A percentile compares a stretch with the other conserved stretches of the same genome.
Evolutionary conservation across 1,140 invertebrate genomes (phyloP).

Genomic region (Zaprionus taronus): DNA sequence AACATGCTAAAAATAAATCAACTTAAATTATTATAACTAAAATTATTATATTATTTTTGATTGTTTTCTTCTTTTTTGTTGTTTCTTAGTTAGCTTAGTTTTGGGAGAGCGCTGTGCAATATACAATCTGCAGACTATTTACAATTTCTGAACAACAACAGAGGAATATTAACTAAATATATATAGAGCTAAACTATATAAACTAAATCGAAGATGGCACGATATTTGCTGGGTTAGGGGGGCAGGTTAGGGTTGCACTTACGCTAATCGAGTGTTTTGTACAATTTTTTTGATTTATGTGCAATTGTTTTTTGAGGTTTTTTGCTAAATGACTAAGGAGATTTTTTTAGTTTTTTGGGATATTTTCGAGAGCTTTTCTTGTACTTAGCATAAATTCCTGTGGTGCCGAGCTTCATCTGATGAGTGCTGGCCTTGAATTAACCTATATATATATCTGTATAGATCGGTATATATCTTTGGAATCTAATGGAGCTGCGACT

Average conservation of each 20-base stretch:
- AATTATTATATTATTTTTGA: slow-evolving; percentile 37
- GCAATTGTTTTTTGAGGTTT: slow-evolving; percentile 50
- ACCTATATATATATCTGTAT: slow-evolving; percentile 3
- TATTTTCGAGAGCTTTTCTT: slow-evolving; percentile 42
- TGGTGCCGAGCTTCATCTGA: slow-evolving; percentile 67
- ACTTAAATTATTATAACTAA: slow-evolving; percentile 49
- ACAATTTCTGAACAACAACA: slow-evolving; percentile 60
- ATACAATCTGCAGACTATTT: slow-evolving; percentile 71
- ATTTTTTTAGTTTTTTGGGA: slow-evolving; percentile 18
- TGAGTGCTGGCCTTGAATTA: slow-evolving; percentile 41
- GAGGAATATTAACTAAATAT: slow-evolving; percentile 6
- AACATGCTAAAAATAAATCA: slow-evolving; percentile 43
- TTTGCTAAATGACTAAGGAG: slow-evolving; percentile 23
- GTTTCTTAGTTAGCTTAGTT: slow-evolving; percentile 15
- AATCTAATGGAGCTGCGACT: slow-evolving; percentile 19
- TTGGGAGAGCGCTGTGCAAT: slow-evolving; percentile 63
- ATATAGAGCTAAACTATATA: slow-evolving; percentile 29
- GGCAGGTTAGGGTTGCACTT: slow-evolving; percentile 17
- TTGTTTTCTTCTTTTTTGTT: slow-evolving; percentile 18
- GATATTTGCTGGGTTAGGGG: slow-evolving; percentile 57
- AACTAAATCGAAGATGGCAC: slow-evolving; percentile 64
- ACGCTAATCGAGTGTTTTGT: slow-evolving; percentile 50
- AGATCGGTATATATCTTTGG: background rate
- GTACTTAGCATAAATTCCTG: slow-evolving; percentile 81
- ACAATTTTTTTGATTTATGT: slow-evolving; percentile 69